Conservation (phyloP, 2,888 invertebrate species). For the Metellina segmentata region DNA sequence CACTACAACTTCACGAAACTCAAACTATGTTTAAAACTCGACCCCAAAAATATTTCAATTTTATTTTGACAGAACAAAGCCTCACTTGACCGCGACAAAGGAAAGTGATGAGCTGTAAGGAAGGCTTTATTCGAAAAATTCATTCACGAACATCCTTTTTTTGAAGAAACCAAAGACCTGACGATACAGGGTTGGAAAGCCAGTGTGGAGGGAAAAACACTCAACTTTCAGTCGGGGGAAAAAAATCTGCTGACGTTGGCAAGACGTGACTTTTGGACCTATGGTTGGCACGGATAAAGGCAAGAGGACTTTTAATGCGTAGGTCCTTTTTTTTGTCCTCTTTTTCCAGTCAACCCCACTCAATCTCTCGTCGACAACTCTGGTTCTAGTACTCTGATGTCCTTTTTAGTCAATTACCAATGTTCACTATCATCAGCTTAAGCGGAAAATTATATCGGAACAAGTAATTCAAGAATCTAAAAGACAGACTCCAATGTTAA, state of each 20-base stretch:
- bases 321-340: neutral
- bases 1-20: neutral
- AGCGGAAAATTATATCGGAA: too few relatives aligned
- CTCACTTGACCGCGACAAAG: neutral
- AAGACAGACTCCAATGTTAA: too few relatives aligned
- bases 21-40: neutral
- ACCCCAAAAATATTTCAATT: neutral
- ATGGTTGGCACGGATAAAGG: slow-evolving; percentile 48
- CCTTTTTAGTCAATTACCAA: neutral
- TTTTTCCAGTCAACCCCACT: neutral
- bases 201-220: neutral
- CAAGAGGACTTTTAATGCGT: slow-evolving; percentile 32
- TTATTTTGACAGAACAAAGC: neutral
- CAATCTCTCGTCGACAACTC: neutral
- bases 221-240: neutral
- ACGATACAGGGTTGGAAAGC: slow-evolving; percentile 1
- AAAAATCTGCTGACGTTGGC: slow-evolving; percentile 58
- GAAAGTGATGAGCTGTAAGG: neutral
- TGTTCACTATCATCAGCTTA: neutral
- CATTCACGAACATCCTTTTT: neutral
- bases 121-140: slow-evolving; percentile 6
- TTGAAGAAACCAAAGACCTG: neutral
- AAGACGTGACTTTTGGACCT: slow-evolving; percentile 53
- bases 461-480: too few relatives aligned
- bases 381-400: neutral